A percentile compares a stretch with the other conserved stretches of the same genome.
These are phyloP conservation scores for Phania funesta DNA, from an alignment of 2,888 invertebrate genomes.

Conservation along the genomic window DNA sequence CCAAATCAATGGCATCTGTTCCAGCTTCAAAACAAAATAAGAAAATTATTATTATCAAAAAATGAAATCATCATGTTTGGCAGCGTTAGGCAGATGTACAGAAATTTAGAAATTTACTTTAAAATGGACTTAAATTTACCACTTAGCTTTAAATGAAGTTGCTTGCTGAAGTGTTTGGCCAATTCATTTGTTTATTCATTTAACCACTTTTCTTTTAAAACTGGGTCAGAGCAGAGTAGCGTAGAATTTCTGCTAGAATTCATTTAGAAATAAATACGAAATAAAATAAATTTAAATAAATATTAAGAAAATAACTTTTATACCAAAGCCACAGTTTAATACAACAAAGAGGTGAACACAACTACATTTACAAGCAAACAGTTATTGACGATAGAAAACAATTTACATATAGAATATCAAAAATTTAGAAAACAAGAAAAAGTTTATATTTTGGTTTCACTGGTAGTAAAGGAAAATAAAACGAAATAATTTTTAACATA, in stretches of 20 bases:
- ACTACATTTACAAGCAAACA: background rate
- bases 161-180: background rate
- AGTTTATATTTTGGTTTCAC: too few relatives aligned
- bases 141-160: background rate
- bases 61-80: too few relatives aligned
- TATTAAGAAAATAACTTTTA: background rate
- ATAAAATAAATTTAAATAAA: conserved; percentile 26
- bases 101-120: background rate
- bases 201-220: conserved; percentile 28
- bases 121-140: background rate
- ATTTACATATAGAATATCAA: too few relatives aligned
- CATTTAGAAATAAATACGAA: conserved; percentile 48
- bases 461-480: too few relatives aligned
- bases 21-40: too few relatives aligned
- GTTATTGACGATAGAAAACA: background rate
- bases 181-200: conserved; percentile 10
- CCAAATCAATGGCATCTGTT: too few relatives aligned
- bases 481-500: too few relatives aligned
- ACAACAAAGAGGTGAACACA: background rate
- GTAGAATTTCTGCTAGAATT: conserved; percentile 40
- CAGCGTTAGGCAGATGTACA: too few relatives aligned
- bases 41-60: too few relatives aligned
- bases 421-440: too few relatives aligned
- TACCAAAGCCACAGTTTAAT: conserved; percentile 19
- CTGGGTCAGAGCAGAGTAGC: conserved; percentile 40